These are phyloP conservation scores for Tupaia tana DNA, from an alignment of 2,113 vertebrate species.

Conservation along the genomic window DNA sequence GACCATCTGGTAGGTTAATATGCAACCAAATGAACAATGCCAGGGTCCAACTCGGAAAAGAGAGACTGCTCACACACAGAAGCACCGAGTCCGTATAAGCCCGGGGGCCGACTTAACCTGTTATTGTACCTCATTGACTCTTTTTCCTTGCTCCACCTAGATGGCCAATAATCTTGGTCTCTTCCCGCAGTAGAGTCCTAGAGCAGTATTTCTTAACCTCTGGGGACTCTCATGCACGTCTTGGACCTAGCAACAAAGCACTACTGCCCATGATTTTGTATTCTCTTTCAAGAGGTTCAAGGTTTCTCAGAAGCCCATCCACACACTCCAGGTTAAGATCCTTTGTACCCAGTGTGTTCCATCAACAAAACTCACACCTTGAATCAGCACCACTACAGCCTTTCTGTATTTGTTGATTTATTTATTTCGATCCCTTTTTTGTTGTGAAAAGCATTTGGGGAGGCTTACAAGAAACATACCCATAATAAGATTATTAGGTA, in stretches of 20 bases:
- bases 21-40: neutral
- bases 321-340: neutral
- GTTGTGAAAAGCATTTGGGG: constrained; percentile 21
- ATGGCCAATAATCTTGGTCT: neutral
- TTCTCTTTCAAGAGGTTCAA: neutral
- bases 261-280: neutral
- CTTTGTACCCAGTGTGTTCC: accelerated
- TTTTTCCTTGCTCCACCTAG: neutral
- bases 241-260: neutral
- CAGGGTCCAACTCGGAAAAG: neutral
- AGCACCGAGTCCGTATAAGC: neutral
- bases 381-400: neutral
- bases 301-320: neutral
- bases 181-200: neutral
- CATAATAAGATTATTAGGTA: neutral
- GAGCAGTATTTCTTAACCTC: neutral
- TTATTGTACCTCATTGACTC: neutral
- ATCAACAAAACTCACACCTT: neutral
- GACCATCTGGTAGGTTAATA: constrained; percentile 91
- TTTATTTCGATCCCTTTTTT: constrained; percentile 4
- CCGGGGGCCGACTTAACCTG: neutral
- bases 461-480: neutral
- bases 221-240: neutral
- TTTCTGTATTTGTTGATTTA: neutral
- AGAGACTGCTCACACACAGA: neutral